Conservation (phyloP, 2,888 invertebrate genomes). For the Agrotis ipsilon region DNA sequence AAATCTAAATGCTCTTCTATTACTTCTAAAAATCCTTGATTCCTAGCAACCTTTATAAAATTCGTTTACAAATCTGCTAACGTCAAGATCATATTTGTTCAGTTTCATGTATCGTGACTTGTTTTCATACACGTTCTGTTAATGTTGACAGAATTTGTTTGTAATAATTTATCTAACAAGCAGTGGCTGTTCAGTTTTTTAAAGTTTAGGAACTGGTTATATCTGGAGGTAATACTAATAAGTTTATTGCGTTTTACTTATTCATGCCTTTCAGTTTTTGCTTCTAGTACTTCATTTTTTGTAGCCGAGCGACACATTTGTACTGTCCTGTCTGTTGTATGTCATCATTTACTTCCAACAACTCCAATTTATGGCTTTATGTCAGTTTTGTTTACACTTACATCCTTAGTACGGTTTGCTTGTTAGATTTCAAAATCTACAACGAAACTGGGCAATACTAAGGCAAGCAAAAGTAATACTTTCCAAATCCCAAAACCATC, state of each 20-base stretch:
- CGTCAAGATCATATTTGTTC: slow-evolving; percentile 33
- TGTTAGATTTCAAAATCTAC: background rate
- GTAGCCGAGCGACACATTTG: background rate
- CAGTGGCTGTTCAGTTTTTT: background rate
- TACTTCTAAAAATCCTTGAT: slow-evolving; percentile 21
- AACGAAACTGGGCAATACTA: background rate
- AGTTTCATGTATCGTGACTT: slow-evolving; percentile 28
- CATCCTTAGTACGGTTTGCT: background rate
- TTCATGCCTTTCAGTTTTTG: background rate
- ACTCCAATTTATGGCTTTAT: background rate
- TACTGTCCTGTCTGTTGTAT: background rate
- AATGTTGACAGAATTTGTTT: slow-evolving; percentile 43
- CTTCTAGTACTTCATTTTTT: background rate
- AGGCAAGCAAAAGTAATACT: background rate
- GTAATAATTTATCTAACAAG: slow-evolving; percentile 25
- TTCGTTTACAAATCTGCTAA: slow-evolving; percentile 23
- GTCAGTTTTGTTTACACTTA: background rate
- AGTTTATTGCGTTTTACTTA: background rate
- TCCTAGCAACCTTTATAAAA: slow-evolving; percentile 14
- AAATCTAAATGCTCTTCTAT: background rate
- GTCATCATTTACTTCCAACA: background rate
- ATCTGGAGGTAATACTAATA: background rate
- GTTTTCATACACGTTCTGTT: slow-evolving; percentile 5
- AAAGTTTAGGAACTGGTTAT: background rate
- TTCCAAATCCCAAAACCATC: background rate